Evolutionary conservation across 2,113 vertebrate species (phyloP).

Genomic region (Choloepus hoffmanni): DNA sequence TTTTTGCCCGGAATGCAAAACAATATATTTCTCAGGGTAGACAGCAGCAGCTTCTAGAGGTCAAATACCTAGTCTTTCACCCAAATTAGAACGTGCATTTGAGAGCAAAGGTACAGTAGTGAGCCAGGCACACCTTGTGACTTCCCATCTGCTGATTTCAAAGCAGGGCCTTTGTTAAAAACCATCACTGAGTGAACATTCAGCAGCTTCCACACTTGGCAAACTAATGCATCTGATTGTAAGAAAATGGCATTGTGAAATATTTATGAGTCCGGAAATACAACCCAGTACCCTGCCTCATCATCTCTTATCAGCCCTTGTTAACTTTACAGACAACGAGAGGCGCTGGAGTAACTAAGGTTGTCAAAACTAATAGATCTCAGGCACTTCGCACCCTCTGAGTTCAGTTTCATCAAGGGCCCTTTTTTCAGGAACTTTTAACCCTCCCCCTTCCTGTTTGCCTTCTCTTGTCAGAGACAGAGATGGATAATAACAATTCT

Average conservation of each 20-base stretch:
- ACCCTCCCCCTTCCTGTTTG: slow-evolving; percentile 69
- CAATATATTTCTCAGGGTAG: slow-evolving; percentile 77
- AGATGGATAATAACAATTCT: background rate
- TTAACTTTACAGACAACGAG: slow-evolving; percentile 86
- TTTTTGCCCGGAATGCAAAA: slow-evolving; percentile 72
- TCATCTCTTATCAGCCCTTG: slow-evolving; percentile 86
- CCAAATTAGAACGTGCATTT: slow-evolving; percentile 81
- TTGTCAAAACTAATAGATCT: slow-evolving; percentile 88
- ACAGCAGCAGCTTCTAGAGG: slow-evolving; percentile 75
- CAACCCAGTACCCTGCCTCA: slow-evolving; percentile 84
- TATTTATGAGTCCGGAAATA: slow-evolving; percentile 88
- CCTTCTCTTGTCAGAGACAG: background rate
- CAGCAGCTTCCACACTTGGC: slow-evolving; percentile 74
- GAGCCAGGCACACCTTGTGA: slow-evolving; percentile 44
- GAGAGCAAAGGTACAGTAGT: slow-evolving; percentile 76
- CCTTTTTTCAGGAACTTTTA: slow-evolving; percentile 76
- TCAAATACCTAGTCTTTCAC: slow-evolving; percentile 78
- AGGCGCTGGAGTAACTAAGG: slow-evolving; percentile 82
- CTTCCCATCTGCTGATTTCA: slow-evolving; percentile 67
- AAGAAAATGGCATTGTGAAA: slow-evolving; percentile 86
- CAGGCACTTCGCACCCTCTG: slow-evolving; percentile 50
- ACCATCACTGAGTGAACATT: slow-evolving; percentile 76
- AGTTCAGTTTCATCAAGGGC: slow-evolving; percentile 75
- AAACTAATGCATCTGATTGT: slow-evolving; percentile 87
- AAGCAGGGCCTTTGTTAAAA: slow-evolving; percentile 81